Base-by-base conservation (phyloP, 2,888 invertebrate species). In the Ypsolopha sequella region DNA sequence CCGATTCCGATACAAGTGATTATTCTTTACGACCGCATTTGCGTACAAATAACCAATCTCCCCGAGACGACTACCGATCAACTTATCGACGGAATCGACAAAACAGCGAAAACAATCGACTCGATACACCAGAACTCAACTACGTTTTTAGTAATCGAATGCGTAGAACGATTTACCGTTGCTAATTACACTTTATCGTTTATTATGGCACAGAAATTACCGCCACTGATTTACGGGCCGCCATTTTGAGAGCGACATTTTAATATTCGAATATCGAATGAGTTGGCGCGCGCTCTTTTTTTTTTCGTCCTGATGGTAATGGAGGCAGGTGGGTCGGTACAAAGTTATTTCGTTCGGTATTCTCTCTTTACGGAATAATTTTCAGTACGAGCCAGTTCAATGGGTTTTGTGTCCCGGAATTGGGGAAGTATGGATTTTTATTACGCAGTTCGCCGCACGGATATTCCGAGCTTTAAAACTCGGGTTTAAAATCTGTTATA, bases 131-230 rank as follows among this genome's bases (percentile, higher is more conserved):
- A 11, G 2, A 13, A 47, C 4, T 47, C 14, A 33, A 38, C 36
- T 4, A 47, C 8, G 13, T 13, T 41, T 41, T 14, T 24, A 35
- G 35, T n/a, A 47, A 47, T 47, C 47, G 24, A 36, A 47, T 47
- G 1, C 36, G 10, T 13, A 36, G 36, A 47, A 14, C 63, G 67
- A 76, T 76, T 75, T 74, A 74, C 80, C 78, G 73, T 80, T 70
- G 72, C 79, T 84, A 85, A 85, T 82, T 78, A 82, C 68, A 61
- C 69, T 80, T 81, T 74, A 76, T 78, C 76, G 76, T 80, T 51
- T 80, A 79, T 77, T 80, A 81, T 73, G 71, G 68, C 66, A 69
- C 71, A 77, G 79, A 75, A 82, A 82, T 80, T 77, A 72, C 75
- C 62, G 70, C 70, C 68, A 69, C 72, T 80, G 81, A 85, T 84